Evolutionary conservation across 2,113 vertebrate species (phyloP).

Genomic region (Drymodes brunneopygia): DNA sequence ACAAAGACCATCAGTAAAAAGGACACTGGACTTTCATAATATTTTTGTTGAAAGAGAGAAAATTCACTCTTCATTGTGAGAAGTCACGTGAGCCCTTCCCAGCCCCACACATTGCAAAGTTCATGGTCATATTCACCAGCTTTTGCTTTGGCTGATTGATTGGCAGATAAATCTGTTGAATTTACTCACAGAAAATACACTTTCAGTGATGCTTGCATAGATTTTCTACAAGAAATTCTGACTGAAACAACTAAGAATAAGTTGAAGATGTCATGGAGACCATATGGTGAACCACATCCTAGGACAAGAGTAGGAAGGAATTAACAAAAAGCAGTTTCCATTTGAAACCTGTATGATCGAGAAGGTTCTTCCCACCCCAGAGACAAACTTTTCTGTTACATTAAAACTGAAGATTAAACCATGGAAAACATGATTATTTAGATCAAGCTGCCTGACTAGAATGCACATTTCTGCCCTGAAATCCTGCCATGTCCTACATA

Average conservation of each 20-base stretch:
- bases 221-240: background rate
- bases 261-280: background rate
- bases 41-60: background rate
- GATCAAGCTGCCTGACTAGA: background rate
- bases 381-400: background rate
- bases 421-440: background rate
- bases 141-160: background rate
- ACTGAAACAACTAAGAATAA: background rate
- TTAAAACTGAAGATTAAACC: background rate
- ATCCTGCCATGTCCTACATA: background rate
- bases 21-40: background rate
- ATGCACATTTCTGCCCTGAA: background rate
- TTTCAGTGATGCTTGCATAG: background rate
- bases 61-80: background rate
- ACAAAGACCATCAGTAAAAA: background rate
- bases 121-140: background rate
- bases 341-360: background rate
- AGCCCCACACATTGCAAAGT: background rate
- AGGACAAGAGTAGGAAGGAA: background rate
- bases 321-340: background rate
- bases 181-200: background rate
- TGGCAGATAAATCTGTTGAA: background rate
- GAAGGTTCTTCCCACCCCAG: background rate
- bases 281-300: background rate
- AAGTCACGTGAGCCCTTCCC: accelerated